Evolutionary conservation across 2,797 vertebrate species (phyloP), one percentile per base, ranked within the genome.

Genomic region (Momotus momota): DNA sequence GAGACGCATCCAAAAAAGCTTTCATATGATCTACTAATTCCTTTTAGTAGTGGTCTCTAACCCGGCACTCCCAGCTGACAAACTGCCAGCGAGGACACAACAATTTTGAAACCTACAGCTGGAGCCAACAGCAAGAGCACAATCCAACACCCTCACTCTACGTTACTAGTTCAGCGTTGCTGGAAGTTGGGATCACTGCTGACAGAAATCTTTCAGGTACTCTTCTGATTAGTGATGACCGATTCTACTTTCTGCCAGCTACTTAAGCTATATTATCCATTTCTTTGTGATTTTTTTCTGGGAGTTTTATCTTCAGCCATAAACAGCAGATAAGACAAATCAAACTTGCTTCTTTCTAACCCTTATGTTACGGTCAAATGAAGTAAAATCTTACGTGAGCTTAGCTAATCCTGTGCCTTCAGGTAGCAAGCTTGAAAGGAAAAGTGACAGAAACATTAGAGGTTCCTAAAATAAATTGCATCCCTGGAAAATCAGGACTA

Each of bases 301-400:
- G 19, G 10, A 86, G 88, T 86, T 73, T 58, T 38, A 3, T 65
- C 49, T 88, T 86, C 26, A 45, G 45, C 25, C 31, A 29, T 12
- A 45, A 31, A 29, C 8, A 45, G 14, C 19, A 81, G 38, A 41
- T 43, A 73, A 73, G n/a, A 57, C 12, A 43, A 70, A 65, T 9
- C 19, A 61, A 94, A 70, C 15, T 33, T 43, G 9, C 20, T 70
- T 54, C 35, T 58, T 83, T 73, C 31, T 69, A 49, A 81, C 22
- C 17, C 43, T 84, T 84, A n/a, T 46, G 43, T 60, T 61, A 82
- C 27, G 67, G 66, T 70, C 9, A 83, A 33, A 70, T 57, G 5
- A 93, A 92, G 91, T 80, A 71, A 90, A 90, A 60, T 43, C 23
- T 87, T 94, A 75, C 83, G 17, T 83, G 25, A 92, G 9, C 14